Evolutionary conservation across 2,888 invertebrate species (phyloP), one percentile per base, ranked within the genome.

Genomic region (Kuschelorhynchus macadamiae): DNA sequence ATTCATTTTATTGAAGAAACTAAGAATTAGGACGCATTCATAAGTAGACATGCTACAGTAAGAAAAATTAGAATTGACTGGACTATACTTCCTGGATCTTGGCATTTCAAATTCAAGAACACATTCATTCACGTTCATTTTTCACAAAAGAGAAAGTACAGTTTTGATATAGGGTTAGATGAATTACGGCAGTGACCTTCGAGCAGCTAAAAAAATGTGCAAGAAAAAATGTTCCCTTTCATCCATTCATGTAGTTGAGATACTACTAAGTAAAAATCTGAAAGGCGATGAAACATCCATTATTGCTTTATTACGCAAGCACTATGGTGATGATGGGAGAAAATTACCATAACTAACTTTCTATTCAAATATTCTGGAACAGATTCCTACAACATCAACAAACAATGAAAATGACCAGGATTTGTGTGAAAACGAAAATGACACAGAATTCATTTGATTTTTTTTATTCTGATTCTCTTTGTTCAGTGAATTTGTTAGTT

Each of bases 61-160:
- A 18, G 21, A 49, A 49, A 4, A 20, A 49, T 49, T 9, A 16
- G 44, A 3, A 12, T 25, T 49, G 49, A 49, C 21, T 49, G 20
- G 49, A 44, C 16, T 16, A 44, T 44, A 18, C 21, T 49, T 49
- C 49, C 49, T 25, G 49, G 49, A 49, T 4, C 49, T 11, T 49
- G 49, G 49, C 49, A 49, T 49, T 49, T 49, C 20, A 20, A 49
- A 49, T 49, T 49, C 12, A 49, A 20, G 9, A 49, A 49, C 5
- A 11, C 49, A 12, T 21, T 21, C n/a, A n/a, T n/a, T n/a, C n/a
- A 49, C 21, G 49, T 49, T 49, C 12, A 49, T 18, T 49, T 49
- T 49, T 44, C 17, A 17, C 16, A 44, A 44, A 44, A 44, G n/a
- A n/a, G 44, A 44, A 44, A 4, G 11, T 11, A 36, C 11, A 11